Evolutionary conservation across 1,140 invertebrate species (phyloP).

Genomic region (Drosophila triauraria): DNA sequence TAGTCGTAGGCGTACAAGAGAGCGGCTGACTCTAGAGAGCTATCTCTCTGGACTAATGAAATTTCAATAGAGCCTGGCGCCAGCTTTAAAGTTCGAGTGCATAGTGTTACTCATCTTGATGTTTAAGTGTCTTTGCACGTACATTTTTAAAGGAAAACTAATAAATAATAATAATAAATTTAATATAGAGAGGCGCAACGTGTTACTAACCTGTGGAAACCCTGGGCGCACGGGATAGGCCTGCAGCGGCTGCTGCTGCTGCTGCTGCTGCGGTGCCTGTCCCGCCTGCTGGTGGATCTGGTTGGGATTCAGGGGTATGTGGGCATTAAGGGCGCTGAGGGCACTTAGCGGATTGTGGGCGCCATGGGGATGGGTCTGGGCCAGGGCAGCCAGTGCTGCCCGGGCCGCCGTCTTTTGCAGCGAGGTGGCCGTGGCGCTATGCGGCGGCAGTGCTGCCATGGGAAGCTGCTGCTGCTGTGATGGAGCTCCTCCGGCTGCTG

Average conservation of each 20-base stretch:
- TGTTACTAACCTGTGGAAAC: constrained; percentile 87
- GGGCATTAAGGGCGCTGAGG: constrained; percentile 6
- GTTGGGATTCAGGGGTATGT: constrained; percentile 38
- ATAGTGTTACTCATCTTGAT: no score
- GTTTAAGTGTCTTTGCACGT: no score
- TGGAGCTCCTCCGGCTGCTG: constrained; percentile 15
- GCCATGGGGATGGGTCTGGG: constrained; percentile 39
- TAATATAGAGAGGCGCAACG: not conserved
- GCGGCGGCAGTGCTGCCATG: constrained; percentile 77
- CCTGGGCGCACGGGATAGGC: constrained; percentile 89
- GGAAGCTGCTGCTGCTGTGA: constrained; percentile 85
- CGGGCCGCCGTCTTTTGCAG: constrained; percentile 65
- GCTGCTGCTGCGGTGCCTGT: constrained; percentile 45
- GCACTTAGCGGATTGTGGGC: constrained; percentile 16
- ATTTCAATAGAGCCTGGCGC: not conserved
- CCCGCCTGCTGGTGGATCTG: constrained; percentile 28
- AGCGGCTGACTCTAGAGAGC: no score
- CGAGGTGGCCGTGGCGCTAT: constrained; percentile 42
- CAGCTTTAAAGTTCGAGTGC: no score
- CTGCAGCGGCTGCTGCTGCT: constrained; percentile 59
- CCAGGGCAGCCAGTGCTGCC: constrained; percentile 56
- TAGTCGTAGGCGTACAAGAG: no score
- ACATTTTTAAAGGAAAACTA: no score
- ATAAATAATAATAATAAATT: no score
- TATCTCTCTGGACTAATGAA: not conserved